Conservation (phyloP, 2,888 invertebrate species). For the Cecidostiba fungosa region DNA sequence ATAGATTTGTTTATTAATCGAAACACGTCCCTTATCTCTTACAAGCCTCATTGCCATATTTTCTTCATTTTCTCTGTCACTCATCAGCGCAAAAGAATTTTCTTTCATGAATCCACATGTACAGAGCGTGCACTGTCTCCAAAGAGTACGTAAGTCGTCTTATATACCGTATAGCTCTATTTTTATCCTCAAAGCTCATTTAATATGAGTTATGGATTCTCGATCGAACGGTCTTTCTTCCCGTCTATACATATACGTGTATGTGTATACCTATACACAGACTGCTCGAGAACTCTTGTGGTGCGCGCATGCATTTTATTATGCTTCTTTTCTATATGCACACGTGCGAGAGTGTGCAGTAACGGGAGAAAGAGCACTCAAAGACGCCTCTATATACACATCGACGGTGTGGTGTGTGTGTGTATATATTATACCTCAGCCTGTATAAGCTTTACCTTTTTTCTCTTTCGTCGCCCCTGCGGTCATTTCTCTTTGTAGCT, state of each 20-base stretch:
- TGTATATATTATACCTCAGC: not conserved
- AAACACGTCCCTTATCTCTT: not conserved
- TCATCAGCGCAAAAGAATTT: not conserved
- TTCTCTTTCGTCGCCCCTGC: not conserved
- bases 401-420: not conserved
- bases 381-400: slow-evolving; percentile 15
- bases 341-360: slow-evolving; percentile 46
- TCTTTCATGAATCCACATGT: not conserved
- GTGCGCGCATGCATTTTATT: slow-evolving; percentile 34
- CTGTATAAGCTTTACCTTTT: not conserved
- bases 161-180: not conserved
- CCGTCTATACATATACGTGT: not conserved
- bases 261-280: not conserved
- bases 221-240: slow-evolving; percentile 68
- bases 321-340: slow-evolving; percentile 30
- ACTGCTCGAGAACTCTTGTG: not conserved
- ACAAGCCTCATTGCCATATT: not conserved
- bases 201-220: slow-evolving; percentile 70
- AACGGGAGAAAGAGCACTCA: slow-evolving; percentile 23
- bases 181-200: slow-evolving; percentile 29
- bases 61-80: not conserved
- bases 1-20: slow-evolving; percentile 18
- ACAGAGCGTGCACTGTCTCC: not conserved
- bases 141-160: not conserved
- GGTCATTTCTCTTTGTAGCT: slow-evolving; percentile 17